Evolutionary conservation across 2,888 invertebrate genomes (phyloP).

Genomic region (Perizoma affinitatum): DNA sequence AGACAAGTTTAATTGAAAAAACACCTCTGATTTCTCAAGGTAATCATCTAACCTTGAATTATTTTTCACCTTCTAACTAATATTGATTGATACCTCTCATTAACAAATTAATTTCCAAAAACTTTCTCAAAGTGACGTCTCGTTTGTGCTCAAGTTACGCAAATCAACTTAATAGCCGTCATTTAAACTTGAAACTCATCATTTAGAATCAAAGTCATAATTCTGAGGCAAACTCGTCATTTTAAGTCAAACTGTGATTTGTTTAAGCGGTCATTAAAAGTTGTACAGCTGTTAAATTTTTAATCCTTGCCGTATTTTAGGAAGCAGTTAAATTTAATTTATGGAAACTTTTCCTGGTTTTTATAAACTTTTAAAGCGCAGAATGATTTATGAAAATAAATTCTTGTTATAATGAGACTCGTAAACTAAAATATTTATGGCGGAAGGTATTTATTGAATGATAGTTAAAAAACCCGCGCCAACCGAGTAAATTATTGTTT

Average conservation of each 20-base stretch:
- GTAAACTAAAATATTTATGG: too few relatives aligned
- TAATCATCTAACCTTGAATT: not conserved
- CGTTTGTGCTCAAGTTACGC: constrained; percentile 20
- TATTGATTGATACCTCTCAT: constrained; percentile 26
- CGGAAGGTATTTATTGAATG: too few relatives aligned
- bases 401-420: too few relatives aligned
- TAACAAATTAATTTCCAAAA: constrained; percentile 16
- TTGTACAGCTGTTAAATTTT: constrained; percentile 54
- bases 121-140: constrained; percentile 14
- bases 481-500: too few relatives aligned
- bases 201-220: constrained; percentile 28
- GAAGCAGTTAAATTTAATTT: constrained; percentile 14
- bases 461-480: too few relatives aligned
- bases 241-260: constrained; percentile 47
- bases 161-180: constrained; percentile 27
- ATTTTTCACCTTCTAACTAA: constrained; percentile 9
- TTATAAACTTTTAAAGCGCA: not conserved
- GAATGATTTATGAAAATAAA: too few relatives aligned
- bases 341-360: constrained; percentile 12
- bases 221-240: constrained; percentile 31
- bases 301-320: constrained; percentile 40
- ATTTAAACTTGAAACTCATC: constrained; percentile 31
- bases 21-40: too few relatives aligned
- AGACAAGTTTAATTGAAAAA: too few relatives aligned
- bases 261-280: constrained; percentile 53